Evolutionary conservation across 1,140 invertebrate species (phyloP), one percentile per base, ranked within the genome.

Genomic region (Ceratina japonica): DNA sequence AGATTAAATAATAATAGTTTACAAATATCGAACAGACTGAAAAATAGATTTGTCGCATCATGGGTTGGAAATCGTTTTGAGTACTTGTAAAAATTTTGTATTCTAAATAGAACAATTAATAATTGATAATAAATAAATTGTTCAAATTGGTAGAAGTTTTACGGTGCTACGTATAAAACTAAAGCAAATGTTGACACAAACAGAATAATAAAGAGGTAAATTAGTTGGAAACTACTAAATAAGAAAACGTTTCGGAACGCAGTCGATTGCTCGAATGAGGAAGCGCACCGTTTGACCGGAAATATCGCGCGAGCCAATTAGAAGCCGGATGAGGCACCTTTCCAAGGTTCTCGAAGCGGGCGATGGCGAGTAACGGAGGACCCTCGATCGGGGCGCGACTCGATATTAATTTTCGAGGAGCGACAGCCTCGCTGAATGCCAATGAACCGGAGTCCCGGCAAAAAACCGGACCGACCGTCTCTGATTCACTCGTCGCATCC

Each of bases 391-490:
- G 10, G 27, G 27, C 52, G 73, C 44, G 68, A 20, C 20, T 61
- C 68, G 68, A 61, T 71, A 77, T 77, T 77, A 77, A 71, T 72
- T 72, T 71, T 71, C 75, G 68, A 31, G 37, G 59, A 71, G 49
- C 68, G 75, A 71, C 44, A 51, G 24, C 68, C 37, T 22, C 31
- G 54, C 18, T 69, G 68, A 77, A 72, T 77, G 75, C 75, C 75
- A 72, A 77, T 72, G 75, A 77, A 72, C 75, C 59, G 13, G 24
- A 24, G 8, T 18, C 13, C 31, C 8, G 13, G 49, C 20, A 77
- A 71, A 63, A 77, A 77, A 62, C 58, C 59, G 68, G 18, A 15
- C 59, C 56, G 65, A 31, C 65, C 16, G 44, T 77, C 52, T 63
- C 37, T 52, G 66, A 71, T 72, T 72, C 75, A 22, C 24, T 77